A percentile compares a stretch with the other conserved stretches of the same genome.
phyloP scores from a whole-genome alignment of 2,797 vertebrate species.

The Urophycis tenuis region DNA sequence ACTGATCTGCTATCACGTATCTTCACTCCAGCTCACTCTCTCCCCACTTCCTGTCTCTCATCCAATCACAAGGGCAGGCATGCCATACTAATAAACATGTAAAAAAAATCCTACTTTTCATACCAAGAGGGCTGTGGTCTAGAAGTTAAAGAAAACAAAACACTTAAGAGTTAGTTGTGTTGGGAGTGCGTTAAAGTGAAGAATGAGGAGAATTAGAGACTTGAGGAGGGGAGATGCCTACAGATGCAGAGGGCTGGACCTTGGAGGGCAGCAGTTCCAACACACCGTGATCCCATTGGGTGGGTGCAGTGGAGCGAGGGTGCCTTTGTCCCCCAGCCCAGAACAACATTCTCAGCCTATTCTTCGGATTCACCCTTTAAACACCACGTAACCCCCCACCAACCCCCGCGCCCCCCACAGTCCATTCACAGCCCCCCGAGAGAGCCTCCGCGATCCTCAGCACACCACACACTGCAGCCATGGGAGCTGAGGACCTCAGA shows the following conservation, averaged over 20 bases:
- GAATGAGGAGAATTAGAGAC: slow-evolving; percentile 19
- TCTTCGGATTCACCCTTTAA: slow-evolving; percentile 33
- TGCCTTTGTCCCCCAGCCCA: slow-evolving; percentile 43
- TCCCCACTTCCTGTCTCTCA: neutral
- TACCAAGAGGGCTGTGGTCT: neutral
- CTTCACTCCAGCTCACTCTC: neutral
- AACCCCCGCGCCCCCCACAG: slow-evolving; percentile 13
- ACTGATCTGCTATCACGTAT: neutral
- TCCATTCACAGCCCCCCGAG: neutral
- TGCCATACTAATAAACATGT: no score
- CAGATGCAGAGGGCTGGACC: slow-evolving; percentile 44
- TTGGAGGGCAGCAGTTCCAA: slow-evolving; percentile 24
- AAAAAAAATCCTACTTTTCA: neutral
- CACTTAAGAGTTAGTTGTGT: neutral
- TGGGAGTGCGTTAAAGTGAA: neutral
- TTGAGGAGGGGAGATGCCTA: slow-evolving; percentile 42
- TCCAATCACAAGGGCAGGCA: neutral
- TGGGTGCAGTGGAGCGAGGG: slow-evolving; percentile 34
- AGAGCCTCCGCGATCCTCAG: neutral
- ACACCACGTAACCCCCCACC: slow-evolving; percentile 46
- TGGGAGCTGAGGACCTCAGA: neutral
- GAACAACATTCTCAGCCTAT: slow-evolving; percentile 38
- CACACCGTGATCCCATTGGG: slow-evolving; percentile 39
- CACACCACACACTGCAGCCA: neutral
- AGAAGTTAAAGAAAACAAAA: neutral